Evolutionary conservation across 1,140 invertebrate species (phyloP).

Genomic region (Ips typographus): DNA sequence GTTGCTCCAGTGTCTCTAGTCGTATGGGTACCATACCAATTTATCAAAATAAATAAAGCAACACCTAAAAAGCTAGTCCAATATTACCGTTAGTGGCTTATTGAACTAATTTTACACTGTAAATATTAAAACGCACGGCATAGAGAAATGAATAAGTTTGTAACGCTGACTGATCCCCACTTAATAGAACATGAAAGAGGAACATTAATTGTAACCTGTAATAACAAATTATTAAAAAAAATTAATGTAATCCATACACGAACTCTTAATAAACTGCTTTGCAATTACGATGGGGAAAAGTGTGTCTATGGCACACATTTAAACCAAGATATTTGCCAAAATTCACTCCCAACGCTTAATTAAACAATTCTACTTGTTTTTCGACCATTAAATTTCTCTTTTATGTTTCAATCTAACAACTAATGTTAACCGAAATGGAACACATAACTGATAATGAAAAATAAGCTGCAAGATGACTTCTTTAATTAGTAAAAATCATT

Average conservation of each 20-base stretch:
- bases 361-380: constrained; percentile 17
- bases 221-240: constrained; percentile 35
- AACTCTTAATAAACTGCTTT: constrained; percentile 13
- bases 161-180: constrained; percentile 26
- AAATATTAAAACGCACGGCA: constrained; percentile 29
- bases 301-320: constrained; percentile 31
- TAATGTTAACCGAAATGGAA: neutral
- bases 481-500: neutral
- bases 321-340: constrained; percentile 24
- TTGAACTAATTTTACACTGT: constrained; percentile 27
- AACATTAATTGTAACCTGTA: constrained; percentile 26
- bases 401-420: neutral
- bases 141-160: constrained; percentile 28
- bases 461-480: neutral
- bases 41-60: too few relatives aligned
- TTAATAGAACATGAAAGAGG: constrained; percentile 37
- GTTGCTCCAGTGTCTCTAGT: too few relatives aligned
- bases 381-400: constrained; percentile 22
- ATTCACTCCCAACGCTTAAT: constrained; percentile 4
- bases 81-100: constrained; percentile 19
- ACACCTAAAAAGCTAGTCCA: constrained; percentile 1
- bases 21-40: too few relatives aligned
- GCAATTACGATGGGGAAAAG: constrained; percentile 25
- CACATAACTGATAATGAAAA: neutral
- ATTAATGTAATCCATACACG: constrained; percentile 19